Percentiles rank a stretch among this genome's conserved stretches.
phyloP scores from a whole-genome alignment of 2,888 invertebrate genomes.

The Drosophila pullipes region DNA sequence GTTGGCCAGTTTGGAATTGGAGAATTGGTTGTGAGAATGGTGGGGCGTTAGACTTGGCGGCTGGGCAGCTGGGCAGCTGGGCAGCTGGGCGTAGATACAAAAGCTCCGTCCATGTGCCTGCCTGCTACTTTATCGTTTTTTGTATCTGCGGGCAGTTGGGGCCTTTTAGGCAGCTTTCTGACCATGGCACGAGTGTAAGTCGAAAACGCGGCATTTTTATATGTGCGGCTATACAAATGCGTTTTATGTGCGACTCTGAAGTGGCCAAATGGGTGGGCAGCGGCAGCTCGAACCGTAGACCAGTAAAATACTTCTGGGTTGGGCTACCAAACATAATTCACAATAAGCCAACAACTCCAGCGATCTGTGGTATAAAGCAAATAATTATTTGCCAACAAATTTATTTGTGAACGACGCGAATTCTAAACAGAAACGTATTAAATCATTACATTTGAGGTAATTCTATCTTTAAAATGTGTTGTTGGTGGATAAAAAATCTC shows the following conservation, averaged over 20 bases:
- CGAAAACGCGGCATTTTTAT: constrained; percentile 56
- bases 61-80: not conserved
- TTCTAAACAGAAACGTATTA: not conserved
- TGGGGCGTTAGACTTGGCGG: constrained; percentile 7
- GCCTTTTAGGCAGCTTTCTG: constrained; percentile 61
- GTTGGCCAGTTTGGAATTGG: constrained; percentile 36
- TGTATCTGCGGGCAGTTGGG: constrained; percentile 49
- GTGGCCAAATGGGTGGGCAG: constrained; percentile 28
- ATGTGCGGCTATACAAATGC: constrained; percentile 54
- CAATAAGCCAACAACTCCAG: constrained; percentile 35
- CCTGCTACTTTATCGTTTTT: constrained; percentile 64
- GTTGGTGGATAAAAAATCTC: not conserved
- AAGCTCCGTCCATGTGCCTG: constrained; percentile 44
- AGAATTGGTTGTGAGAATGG: not conserved
- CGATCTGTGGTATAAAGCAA: constrained; percentile 26
- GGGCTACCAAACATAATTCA: constrained; percentile 32
- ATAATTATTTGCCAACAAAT: constrained; percentile 17
- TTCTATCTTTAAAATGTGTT: not conserved
- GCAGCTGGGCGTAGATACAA: constrained; percentile 11
- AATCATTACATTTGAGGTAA: not conserved
- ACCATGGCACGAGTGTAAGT: constrained; percentile 60
- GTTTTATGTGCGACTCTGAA: constrained; percentile 62
- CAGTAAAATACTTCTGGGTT: constrained; percentile 3
- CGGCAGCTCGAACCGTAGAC: not conserved
- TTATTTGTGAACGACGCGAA: constrained; percentile 7